Percentiles rank a stretch among this genome's conserved stretches.
Evolutionary conservation across 2,888 invertebrate genomes (phyloP).

Genomic region (Zaprionus obscuricornis): DNA sequence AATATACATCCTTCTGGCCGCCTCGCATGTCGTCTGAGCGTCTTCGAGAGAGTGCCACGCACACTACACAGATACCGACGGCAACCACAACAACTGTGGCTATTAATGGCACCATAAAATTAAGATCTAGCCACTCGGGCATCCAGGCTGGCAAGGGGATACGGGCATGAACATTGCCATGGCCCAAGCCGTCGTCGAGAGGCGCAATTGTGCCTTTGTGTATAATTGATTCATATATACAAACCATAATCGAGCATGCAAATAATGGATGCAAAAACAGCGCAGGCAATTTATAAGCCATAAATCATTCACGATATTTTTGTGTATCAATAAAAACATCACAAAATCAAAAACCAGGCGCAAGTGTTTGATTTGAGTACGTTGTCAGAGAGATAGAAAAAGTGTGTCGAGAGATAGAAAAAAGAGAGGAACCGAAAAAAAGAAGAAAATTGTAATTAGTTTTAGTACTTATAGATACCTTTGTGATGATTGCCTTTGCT

Average conservation of each 20-base stretch:
- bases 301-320: conserved; percentile 33
- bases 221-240: conserved; percentile 1
- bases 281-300: conserved; percentile 47
- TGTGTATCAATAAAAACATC: conserved; percentile 6
- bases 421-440: conserved; percentile 43
- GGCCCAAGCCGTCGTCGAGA: conserved; percentile 85
- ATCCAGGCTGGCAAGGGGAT: conserved; percentile 89
- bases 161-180: conserved; percentile 84
- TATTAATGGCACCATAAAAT: conserved; percentile 94
- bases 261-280: conserved; percentile 52
- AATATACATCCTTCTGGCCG: conserved; percentile 90
- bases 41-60: conserved; percentile 93
- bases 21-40: conserved; percentile 91
- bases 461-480: conserved; percentile 86
- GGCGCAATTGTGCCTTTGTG: conserved; percentile 92
- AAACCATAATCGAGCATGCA: conserved; percentile 43
- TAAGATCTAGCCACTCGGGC: conserved; percentile 93
- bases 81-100: conserved; percentile 95
- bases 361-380: conserved; percentile 26
- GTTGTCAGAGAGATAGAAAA: conserved; percentile 42
- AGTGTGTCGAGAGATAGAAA: conserved; percentile 47
- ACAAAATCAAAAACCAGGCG: conserved; percentile 17
- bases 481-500: conserved; percentile 93
- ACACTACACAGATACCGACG: conserved; percentile 95
- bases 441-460: conserved; percentile 73